phyloP scores from a whole-genome alignment of 2,797 vertebrate species.

The Cercopithecus hamlyni region DNA sequence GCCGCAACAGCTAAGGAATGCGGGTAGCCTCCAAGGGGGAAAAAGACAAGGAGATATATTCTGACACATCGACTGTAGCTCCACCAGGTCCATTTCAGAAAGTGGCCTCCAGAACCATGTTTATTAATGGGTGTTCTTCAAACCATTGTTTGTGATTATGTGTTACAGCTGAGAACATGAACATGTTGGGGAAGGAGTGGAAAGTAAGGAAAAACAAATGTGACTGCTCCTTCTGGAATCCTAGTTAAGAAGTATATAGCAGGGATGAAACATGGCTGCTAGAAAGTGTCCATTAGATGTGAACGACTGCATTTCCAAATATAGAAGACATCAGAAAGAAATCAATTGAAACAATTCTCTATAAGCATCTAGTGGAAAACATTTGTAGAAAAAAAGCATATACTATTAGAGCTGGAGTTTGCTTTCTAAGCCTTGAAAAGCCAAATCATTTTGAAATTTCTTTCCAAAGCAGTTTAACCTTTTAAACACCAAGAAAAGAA shows the following conservation, averaged over 20 bases:
- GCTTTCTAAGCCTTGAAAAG: background rate
- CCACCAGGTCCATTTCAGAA: background rate
- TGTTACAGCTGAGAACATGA: rapidly evolving
- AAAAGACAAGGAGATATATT: rapidly evolving
- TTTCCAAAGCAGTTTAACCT: background rate
- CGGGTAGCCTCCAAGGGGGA: rapidly evolving
- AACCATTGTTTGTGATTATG: background rate
- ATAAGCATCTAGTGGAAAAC: rapidly evolving
- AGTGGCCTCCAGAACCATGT: background rate
- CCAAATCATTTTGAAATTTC: no score
- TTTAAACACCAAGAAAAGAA: background rate
- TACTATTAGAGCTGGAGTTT: background rate
- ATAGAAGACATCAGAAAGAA: rapidly evolving
- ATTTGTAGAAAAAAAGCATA: rapidly evolving
- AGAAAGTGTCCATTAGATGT: rapidly evolving
- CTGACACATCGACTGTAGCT: rapidly evolving
- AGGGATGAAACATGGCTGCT: rapidly evolving
- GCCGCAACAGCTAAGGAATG: rapidly evolving
- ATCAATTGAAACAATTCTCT: background rate
- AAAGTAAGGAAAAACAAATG: rapidly evolving
- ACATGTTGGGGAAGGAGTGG: rapidly evolving
- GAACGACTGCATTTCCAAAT: background rate
- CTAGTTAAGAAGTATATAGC: background rate
- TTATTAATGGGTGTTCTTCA: rapidly evolving
- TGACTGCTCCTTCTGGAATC: background rate